Base-by-base conservation (phyloP, 2,888 invertebrate species). In the Mechanitis messenoides region DNA sequence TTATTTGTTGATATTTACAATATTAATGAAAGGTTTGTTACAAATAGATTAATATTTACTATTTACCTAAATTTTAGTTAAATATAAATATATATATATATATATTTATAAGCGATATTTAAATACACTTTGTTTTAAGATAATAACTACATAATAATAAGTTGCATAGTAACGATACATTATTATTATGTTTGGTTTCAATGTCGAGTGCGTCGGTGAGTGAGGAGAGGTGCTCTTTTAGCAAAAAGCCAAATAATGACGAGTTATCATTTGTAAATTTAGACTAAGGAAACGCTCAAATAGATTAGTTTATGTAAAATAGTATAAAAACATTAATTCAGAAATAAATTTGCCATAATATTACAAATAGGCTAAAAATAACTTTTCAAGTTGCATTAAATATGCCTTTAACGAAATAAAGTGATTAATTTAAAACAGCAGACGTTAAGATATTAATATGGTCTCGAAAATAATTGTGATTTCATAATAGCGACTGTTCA, bases 171-270 rank as follows among this genome's bases (percentile, higher is more conserved):
- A 2, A 35, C 2, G 2, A 35, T 35, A 35, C 6, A 35, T 35
- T 35, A 35, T 5, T 35, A 35, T 20, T 20, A 20, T 20, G 20
- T 35, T 35, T 35, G 35, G 35, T 35, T 35, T 2, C 6, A 35
- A 35, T 35, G 20, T 20, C 20, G 20, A 20, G 20, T 20, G 20
- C 20, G 20, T 20, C 20, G 20, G 20, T 20, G 20, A 20, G 20
- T 20, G 20, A 20, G 35, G 35, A 1, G 4, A 35, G 6, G 4
- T 6, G 3, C 35, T 2, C 35, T 5, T 35, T 42, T 42, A 42
- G 42, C n/a, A 50, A 78, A 79, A 82, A 82, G 84, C 87, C 87
- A 87, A 87, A 87, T 84, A 84, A 79, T 79, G 31, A 79, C 50
- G 38, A 71, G 75, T 78, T 76, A 71, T 71, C 65, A 67, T 70